Conservation (phyloP, 2,797 vertebrate genomes). For the Enteromius fasciolatus region DNA sequence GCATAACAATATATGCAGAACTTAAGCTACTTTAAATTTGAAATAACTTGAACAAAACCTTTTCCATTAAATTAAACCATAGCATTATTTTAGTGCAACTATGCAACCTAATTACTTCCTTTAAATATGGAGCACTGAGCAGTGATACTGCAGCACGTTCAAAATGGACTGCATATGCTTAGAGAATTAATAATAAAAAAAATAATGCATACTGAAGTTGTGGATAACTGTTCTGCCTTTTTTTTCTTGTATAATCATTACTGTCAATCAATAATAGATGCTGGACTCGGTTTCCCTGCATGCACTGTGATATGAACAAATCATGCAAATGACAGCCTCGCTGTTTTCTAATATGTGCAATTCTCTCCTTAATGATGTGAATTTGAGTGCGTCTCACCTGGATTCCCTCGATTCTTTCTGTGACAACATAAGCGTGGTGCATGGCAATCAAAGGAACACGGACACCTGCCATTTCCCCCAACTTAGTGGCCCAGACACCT, state of each 20-base stretch:
- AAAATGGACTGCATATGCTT: not conserved
- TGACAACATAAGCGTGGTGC: conserved; percentile 96
- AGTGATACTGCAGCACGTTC: not conserved
- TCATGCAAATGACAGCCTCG: not conserved
- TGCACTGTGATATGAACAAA: not conserved
- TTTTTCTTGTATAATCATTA: not conserved
- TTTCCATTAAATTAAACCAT: not conserved
- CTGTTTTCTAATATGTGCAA: not conserved
- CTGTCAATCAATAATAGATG: not conserved
- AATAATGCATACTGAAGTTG: not conserved
- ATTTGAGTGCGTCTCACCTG: conserved; percentile 78
- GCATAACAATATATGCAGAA: too few relatives aligned
- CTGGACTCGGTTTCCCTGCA: not conserved
- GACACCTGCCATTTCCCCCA: conserved; percentile 92
- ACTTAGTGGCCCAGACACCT: conserved; percentile 91
- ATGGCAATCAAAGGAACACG: conserved; percentile 91
- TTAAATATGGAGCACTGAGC: not conserved
- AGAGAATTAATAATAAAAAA: not conserved
- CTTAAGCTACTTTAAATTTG: too few relatives aligned
- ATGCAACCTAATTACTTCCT: not conserved
- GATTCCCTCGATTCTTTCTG: conserved; percentile 94
- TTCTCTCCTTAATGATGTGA: not conserved
- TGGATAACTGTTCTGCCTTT: not conserved
- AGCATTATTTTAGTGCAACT: too few relatives aligned
- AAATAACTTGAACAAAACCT: not conserved